Percentiles rank a stretch among this genome's conserved stretches.
Conservation (phyloP, 2,888 invertebrate species). For the Synergus itoensis region DNA sequence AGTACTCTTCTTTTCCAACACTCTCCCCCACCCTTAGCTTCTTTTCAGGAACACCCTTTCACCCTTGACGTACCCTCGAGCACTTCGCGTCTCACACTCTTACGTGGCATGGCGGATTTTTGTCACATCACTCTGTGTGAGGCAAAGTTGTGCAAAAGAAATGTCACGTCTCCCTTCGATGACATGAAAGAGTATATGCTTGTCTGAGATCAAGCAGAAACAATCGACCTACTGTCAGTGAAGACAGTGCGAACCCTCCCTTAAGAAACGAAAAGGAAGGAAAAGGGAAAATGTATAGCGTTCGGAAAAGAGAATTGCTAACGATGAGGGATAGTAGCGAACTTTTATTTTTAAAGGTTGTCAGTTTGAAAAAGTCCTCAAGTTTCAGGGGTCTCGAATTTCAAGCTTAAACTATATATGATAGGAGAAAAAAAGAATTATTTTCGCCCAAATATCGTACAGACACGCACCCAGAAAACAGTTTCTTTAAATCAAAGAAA, state of each 20-base stretch:
- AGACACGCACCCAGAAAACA: too few relatives aligned
- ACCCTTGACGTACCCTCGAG: slow-evolving; percentile 12
- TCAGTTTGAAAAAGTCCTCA: neutral
- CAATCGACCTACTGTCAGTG: slow-evolving; percentile 41
- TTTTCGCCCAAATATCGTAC: too few relatives aligned
- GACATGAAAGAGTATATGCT: slow-evolving; percentile 16
- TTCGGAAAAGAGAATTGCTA: neutral
- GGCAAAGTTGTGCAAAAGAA: slow-evolving; percentile 5
- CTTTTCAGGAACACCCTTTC: slow-evolving; percentile 23
- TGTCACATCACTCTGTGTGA: slow-evolving; percentile 23
- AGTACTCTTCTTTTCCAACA: slow-evolving; percentile 39
- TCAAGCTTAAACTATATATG: too few relatives aligned
- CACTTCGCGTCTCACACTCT: slow-evolving; percentile 18
- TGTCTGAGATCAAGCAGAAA: slow-evolving; percentile 38
- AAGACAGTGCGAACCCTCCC: neutral
- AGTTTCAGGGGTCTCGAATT: neutral
- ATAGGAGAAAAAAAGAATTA: too few relatives aligned
- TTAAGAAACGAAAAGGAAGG: neutral
- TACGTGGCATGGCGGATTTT: slow-evolving; percentile 9
- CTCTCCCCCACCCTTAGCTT: slow-evolving; percentile 43
- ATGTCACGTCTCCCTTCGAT: slow-evolving; percentile 37
- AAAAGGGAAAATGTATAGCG: neutral
- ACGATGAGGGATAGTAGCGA: neutral
- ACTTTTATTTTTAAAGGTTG: neutral
- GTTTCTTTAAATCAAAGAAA: too few relatives aligned